Conservation (phyloP, 1,140 invertebrate genomes). For the Hormaphis cornu region DNA sequence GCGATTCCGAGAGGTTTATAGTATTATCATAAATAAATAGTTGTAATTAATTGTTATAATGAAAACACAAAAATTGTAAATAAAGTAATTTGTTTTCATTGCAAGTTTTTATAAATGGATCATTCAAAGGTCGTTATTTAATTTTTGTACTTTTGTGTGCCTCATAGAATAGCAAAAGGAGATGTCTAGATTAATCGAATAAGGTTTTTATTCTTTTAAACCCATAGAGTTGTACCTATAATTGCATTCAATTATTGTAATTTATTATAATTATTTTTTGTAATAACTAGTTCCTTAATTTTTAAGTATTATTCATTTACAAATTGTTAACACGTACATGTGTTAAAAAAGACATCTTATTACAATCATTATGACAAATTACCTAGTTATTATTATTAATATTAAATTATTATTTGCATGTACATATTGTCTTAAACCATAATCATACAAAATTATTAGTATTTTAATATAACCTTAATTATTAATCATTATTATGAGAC, state of each 20-base stretch:
- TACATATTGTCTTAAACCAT: conserved; percentile 6
- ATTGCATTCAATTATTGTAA: neutral
- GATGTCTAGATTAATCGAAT: conserved; percentile 1
- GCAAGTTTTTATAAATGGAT: neutral
- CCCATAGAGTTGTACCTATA: too few relatives aligned
- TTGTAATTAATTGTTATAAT: neutral
- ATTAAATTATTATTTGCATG: conserved; percentile 6
- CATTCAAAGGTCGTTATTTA: conserved; percentile 9
- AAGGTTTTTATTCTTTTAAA: conserved; percentile 20
- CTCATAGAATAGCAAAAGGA: neutral
- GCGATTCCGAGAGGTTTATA: conserved; percentile 25
- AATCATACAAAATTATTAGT: conserved; percentile 12
- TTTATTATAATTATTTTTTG: conserved; percentile 6
- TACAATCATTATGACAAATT: conserved; percentile 15
- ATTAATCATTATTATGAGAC: conserved; percentile 26
- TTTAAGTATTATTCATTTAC: conserved; percentile 19
- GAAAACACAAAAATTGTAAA: conserved; percentile 11
- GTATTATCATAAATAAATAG: conserved; percentile 5
- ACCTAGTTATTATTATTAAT: conserved; percentile 27
- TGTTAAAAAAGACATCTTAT: conserved; percentile 15
- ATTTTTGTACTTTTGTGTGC: conserved; percentile 18
- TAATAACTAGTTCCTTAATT: conserved; percentile 24
- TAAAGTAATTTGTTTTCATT: conserved; percentile 14
- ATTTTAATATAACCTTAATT: conserved; percentile 7
- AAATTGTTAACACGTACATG: conserved; percentile 23